Evolutionary conservation across 2,113 vertebrate genomes (phyloP).

Genomic region (Alethe diademata): DNA sequence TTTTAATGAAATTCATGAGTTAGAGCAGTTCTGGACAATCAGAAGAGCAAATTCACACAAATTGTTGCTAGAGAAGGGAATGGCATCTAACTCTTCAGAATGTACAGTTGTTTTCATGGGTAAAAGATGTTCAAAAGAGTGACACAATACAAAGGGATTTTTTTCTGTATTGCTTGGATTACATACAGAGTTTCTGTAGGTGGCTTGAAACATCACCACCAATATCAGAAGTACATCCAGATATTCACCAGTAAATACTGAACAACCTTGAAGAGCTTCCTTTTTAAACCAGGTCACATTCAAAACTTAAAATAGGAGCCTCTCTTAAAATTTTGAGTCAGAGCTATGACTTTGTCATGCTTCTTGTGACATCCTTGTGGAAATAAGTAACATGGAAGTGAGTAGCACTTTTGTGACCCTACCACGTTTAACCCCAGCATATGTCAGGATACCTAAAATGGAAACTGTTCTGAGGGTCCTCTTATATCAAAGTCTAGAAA

Average conservation of each 20-base stretch:
- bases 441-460: not conserved
- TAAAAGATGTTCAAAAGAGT: not conserved
- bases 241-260: not conserved
- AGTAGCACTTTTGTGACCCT: not conserved
- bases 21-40: not conserved
- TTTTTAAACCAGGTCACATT: not conserved
- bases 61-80: not conserved
- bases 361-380: not conserved
- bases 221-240: not conserved
- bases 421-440: not conserved
- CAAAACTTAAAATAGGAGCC: not conserved
- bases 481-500: not conserved
- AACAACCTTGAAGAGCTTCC: not conserved
- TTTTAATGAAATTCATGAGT: not conserved
- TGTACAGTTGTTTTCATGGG: not conserved
- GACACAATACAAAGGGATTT: not conserved
- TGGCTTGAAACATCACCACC: not conserved
- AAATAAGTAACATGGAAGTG: not conserved
- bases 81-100: not conserved
- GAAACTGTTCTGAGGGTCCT: not conserved
- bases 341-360: not conserved
- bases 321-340: not conserved
- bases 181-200: fast-evolving
- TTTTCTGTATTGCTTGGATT: not conserved
- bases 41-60: not conserved